Base-by-base conservation (phyloP, 2,888 invertebrate species). In the Thyatira batis region DNA sequence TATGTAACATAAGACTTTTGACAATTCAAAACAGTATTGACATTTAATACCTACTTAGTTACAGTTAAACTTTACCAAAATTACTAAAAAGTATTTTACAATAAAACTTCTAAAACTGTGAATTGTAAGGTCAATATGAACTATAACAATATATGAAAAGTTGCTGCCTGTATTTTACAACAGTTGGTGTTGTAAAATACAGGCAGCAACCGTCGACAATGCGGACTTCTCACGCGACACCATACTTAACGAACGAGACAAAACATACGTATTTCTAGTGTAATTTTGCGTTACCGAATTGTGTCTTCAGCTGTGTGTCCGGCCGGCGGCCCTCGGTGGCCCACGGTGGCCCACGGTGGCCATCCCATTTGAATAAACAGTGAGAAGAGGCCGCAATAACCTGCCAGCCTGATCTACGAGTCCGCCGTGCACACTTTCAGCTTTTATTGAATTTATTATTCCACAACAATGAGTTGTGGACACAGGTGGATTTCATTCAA, bases 321-420 rank as follows among this genome's bases (percentile, higher is more conserved):
- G n/a, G n/a, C n/a, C n/a, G n/a, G n/a, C n/a, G 28, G 13, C 25
- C 46, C 45, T 28, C 49, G 30, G 11, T 43, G 53, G 21, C 49
- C 58, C n/a, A n/a, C n/a, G n/a, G n/a, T n/a, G 28, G 13, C 25
- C 46, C 45, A 23, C 49, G 30, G 11, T 43, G 53, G 21, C 49
- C 58, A 48, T 55, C 53, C 46, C 55, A 53, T 58, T 58, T 55
- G 46, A 55, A 58, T 55, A 58, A 55, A 52, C 55, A 55, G 51
- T 48, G 49, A 33, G 39, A 13, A 33, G 20, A 10, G 20, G 17
- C 49, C 20, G 23, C n/a, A 20, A 28, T 33, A 30, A 30, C 21
- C 30, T 33, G 33, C 30, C 49, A 30, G 28, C 30, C 30, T 30
- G 30, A 30, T 25, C 48, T 25, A 25, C n/a, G 27, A 48, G 10